phyloP scores from a whole-genome alignment of 2,113 vertebrate genomes.

The Panthera leo region DNA sequence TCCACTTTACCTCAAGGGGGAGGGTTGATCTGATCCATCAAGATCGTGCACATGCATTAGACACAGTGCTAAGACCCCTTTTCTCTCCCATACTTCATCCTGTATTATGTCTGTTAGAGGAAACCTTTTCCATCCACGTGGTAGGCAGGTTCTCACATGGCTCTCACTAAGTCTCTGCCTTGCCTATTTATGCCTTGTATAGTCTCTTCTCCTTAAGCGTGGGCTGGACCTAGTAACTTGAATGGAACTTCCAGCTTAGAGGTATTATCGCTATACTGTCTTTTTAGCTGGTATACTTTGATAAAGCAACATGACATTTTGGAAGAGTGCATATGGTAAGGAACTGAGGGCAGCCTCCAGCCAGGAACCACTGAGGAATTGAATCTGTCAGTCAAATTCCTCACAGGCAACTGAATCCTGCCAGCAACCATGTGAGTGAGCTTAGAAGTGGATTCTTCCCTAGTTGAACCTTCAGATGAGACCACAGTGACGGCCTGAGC shows the following conservation, averaged over 20 bases:
- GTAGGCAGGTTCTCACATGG: background rate
- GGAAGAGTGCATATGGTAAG: background rate
- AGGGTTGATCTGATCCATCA: background rate
- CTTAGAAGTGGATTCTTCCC: background rate
- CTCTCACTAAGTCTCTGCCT: background rate
- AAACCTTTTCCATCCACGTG: background rate
- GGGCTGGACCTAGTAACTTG: background rate
- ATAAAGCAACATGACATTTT: background rate
- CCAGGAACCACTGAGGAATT: background rate
- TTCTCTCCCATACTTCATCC: background rate
- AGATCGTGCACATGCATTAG: background rate
- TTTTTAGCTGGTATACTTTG: background rate
- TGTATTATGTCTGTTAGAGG: background rate
- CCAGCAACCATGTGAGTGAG: background rate
- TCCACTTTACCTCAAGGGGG: background rate
- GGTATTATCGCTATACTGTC: background rate
- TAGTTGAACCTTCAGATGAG: background rate
- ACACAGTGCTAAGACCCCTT: background rate
- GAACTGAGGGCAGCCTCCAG: background rate
- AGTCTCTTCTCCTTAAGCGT: background rate
- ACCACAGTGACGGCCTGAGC: background rate
- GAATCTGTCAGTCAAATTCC: background rate
- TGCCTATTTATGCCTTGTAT: background rate
- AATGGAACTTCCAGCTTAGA: background rate
- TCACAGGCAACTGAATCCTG: background rate